Base-by-base conservation (phyloP, 2,888 invertebrate species). In the Zygogramma bicolorata region DNA sequence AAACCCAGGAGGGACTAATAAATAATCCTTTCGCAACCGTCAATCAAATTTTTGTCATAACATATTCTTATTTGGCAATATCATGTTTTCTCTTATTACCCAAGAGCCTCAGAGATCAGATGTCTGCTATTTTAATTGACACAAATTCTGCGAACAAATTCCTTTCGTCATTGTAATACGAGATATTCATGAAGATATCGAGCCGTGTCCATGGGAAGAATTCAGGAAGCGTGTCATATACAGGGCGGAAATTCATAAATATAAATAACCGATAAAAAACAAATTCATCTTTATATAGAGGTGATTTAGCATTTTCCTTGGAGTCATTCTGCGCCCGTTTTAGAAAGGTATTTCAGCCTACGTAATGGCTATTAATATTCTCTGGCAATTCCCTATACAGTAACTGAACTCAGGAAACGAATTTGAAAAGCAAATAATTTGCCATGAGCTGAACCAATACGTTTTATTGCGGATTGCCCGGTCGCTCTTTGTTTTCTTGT, bases 11-110 rank as follows among this genome's bases (percentile, higher is more conserved):
- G 53, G 27, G 53, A 25, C 13, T n/a, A 8, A 25, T 53, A 53
- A 53, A 53, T 27, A 27, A 53, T 25, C 2, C 10, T 65, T 5
- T 58, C 29, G 58, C 29, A 27, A 59, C 25, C 25, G 10, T 66
- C 13, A 42, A 66, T 66, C 40, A 66, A 38, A 40, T 66, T 66
- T 66, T 40, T 66, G 66, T 40, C 66, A 38, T 40, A 58, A 27
- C 15, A 27, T 58, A 8, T 25, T 58, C 66, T 38, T 66, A 66
- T 66, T 66, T 59, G 57, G 66, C n/a, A 38, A 15, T 31, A 27
- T n/a, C 13, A 29, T 25, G 66, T 66, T 66, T 66, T 66, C 66
- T 66, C 58, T 58, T 29, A 10, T 27, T 66, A n/a, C 18, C 59
- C 40, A 59, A 58, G 8, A 20, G 40, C 27, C 13, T 22, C 53